A percentile compares a stretch with the other conserved stretches of the same genome.
These are phyloP conservation scores for Baccha elongata DNA, from an alignment of 2,888 invertebrate genomes.

Conservation along the genomic window DNA sequence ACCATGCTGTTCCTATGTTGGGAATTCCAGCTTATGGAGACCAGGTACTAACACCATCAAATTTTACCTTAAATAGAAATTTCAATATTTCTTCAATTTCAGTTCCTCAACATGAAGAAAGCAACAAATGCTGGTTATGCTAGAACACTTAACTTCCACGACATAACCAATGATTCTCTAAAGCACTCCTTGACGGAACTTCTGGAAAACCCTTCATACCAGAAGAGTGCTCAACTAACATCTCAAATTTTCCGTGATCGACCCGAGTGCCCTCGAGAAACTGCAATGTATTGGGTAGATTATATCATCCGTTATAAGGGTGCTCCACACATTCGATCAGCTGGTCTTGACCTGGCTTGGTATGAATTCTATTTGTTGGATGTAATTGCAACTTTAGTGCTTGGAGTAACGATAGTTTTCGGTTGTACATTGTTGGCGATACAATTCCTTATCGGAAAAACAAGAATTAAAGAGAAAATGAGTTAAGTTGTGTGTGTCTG, in stretches of 20 bases:
- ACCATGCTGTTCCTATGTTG: slow-evolving; percentile 82
- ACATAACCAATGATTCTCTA: slow-evolving; percentile 78
- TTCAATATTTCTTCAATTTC: slow-evolving; percentile 40
- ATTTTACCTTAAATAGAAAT: not conserved
- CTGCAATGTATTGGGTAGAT: slow-evolving; percentile 82
- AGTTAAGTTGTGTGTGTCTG: not conserved
- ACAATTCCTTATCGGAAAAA: slow-evolving; percentile 11
- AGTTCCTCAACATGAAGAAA: slow-evolving; percentile 81
- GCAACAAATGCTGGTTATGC: slow-evolving; percentile 80
- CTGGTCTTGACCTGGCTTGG: slow-evolving; percentile 75
- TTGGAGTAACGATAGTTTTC: not conserved
- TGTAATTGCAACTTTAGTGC: slow-evolving; percentile 19
- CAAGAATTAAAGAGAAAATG: slow-evolving; percentile 33
- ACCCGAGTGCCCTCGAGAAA: slow-evolving; percentile 79
- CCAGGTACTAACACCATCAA: slow-evolving; percentile 76
- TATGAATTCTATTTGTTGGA: slow-evolving; percentile 33
- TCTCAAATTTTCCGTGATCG: slow-evolving; percentile 81
- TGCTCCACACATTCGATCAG: slow-evolving; percentile 80
- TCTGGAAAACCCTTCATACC: slow-evolving; percentile 80
- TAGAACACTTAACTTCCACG: slow-evolving; percentile 79
- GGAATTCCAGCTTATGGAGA: slow-evolving; percentile 83
- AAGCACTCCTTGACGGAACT: slow-evolving; percentile 79
- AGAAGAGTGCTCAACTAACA: slow-evolving; percentile 77
- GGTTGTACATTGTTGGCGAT: slow-evolving; percentile 5
- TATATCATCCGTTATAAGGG: slow-evolving; percentile 82